Base-by-base conservation (phyloP, 2,888 invertebrate genomes). In the Eupithecia insigniata region DNA sequence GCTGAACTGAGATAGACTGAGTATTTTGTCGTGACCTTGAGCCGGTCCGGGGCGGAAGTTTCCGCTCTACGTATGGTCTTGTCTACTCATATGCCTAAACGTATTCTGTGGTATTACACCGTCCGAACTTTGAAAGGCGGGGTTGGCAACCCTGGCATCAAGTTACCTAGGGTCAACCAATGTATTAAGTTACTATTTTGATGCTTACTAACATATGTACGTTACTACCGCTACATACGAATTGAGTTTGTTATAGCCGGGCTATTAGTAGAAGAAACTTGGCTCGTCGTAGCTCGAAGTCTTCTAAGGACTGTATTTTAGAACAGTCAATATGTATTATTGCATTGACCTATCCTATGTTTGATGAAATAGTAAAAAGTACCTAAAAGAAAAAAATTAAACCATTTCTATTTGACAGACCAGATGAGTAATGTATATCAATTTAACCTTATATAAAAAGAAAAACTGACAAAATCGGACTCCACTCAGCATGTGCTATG, bases 141-240 rank as follows among this genome's bases (percentile, higher is more conserved):
- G 82, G 26, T 85, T 0, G 96, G 96, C 65, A 96, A 85, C 4
- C 96, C 96, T 2, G 96, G 92, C 0, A 95, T 95, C 78, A 96
- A 95, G 65, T 94, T 84, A 70, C 96, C 96, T 96, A 83, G 26
- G 62, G 36, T 36, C 65, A 70, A 62, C n/a, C 51, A 58, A 51
- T 6, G 32, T 66, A 51, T 66, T 55, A 12, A 46, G 22, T 66
- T 51, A 66, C 46, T 66, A 46, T 64, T 64, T 36, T 26, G 34
- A 39, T 64, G 64, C 22, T 64, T 62, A 2, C 30, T 61, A 34
- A 64, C 26, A 22, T 22, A 64, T 32, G 5, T 51, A 51, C 12
- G 22, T n/a, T 46, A 46, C 46, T 8, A 10, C 46, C 1, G 46
- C 46, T 51, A 10, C 46, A 8, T 22, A 51, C 10, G 22, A 51